These are phyloP conservation scores for Ciconia stormi DNA, from an alignment of 2,113 vertebrate species.

Conservation along the genomic window DNA sequence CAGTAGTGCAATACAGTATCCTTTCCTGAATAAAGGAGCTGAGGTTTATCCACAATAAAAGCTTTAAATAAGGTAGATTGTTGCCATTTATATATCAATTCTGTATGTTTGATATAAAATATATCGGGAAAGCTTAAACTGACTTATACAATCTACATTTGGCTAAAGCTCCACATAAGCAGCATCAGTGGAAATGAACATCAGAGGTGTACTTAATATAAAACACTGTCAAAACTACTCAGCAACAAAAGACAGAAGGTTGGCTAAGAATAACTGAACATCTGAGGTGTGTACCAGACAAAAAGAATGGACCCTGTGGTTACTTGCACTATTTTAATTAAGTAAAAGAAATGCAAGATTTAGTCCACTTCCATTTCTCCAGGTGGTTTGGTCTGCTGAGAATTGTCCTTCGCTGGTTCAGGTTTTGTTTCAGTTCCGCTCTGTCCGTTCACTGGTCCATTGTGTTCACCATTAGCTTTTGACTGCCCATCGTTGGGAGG, in stretches of 20 bases:
- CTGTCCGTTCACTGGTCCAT: constrained; percentile 82
- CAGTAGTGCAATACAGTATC: constrained; percentile 76
- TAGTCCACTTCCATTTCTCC: constrained; percentile 95
- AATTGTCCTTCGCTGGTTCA: constrained; percentile 75
- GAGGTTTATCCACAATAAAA: constrained; percentile 77
- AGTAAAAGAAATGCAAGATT: constrained; percentile 56
- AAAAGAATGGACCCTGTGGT: constrained; percentile 74
- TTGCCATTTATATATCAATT: constrained; percentile 71
- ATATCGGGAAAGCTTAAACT: constrained; percentile 73
- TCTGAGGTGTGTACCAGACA: constrained; percentile 69
- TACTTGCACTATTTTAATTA: constrained; percentile 72
- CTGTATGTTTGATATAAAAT: constrained; percentile 74
- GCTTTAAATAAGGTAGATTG: constrained; percentile 77
- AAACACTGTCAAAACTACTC: constrained; percentile 77
- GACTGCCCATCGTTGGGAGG: constrained; percentile 77
- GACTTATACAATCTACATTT: constrained; percentile 75
- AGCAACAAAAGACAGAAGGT: constrained; percentile 76
- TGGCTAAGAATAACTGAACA: constrained; percentile 72
- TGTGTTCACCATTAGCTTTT: constrained; percentile 79
- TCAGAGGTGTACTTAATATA: constrained; percentile 70
- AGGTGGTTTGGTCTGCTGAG: constrained; percentile 79
- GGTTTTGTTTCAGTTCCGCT: constrained; percentile 76
- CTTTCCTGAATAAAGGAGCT: constrained; percentile 75
- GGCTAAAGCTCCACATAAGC: constrained; percentile 77
- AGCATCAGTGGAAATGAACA: constrained; percentile 74